These are phyloP conservation scores for Gymnocheta viridis DNA, from an alignment of 2,888 invertebrate genomes.

Conservation along the genomic window DNA sequence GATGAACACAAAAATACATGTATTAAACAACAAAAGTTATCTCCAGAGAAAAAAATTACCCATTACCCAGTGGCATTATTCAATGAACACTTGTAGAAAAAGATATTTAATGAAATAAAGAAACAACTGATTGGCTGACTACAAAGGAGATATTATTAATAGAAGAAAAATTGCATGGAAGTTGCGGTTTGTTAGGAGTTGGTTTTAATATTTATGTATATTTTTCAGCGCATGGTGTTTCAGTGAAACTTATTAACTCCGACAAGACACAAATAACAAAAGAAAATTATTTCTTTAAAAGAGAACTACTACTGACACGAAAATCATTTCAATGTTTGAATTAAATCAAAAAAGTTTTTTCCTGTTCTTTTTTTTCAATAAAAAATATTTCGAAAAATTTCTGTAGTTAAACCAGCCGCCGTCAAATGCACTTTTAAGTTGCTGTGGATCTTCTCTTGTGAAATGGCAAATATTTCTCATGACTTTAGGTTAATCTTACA, in stretches of 20 bases:
- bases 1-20: conserved; percentile 19
- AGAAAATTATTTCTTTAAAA: background rate
- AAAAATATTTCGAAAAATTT: conserved; percentile 23
- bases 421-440: conserved; percentile 46
- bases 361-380: background rate
- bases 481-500: conserved; percentile 23
- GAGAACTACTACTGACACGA: background rate
- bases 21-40: background rate
- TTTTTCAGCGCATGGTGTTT: background rate
- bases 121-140: background rate
- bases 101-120: background rate
- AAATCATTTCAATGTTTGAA: conserved; percentile 22
- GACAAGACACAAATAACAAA: conserved; percentile 1
- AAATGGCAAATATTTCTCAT: conserved; percentile 57
- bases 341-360: conserved; percentile 7
- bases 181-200: conserved; percentile 4
- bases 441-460: conserved; percentile 15
- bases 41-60: background rate
- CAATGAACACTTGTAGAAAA: conserved; percentile 29
- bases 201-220: conserved; percentile 4
- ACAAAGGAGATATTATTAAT: conserved; percentile 32
- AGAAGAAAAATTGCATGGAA: background rate
- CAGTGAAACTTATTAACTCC: conserved; percentile 6
- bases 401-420: conserved; percentile 14
- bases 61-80: conserved; percentile 17